Evolutionary conservation across 2,797 vertebrate species (phyloP).

Genomic region (Poecilia gillii): DNA sequence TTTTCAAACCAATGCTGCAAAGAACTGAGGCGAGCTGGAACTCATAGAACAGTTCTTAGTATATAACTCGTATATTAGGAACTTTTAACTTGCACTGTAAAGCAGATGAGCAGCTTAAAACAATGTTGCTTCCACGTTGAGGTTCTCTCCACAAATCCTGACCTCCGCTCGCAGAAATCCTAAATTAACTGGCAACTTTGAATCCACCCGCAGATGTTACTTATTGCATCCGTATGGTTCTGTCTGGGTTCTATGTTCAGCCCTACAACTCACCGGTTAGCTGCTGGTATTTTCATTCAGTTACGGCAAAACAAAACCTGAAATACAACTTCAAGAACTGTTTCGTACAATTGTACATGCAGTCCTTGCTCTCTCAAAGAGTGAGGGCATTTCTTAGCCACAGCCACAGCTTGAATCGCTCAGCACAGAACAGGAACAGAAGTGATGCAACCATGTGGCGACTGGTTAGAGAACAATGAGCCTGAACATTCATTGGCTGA

Average conservation of each 20-base stretch:
- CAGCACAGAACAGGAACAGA: neutral
- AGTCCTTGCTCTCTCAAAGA: neutral
- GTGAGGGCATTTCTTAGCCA: neutral
- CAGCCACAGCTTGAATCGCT: neutral
- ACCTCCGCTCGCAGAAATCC: neutral
- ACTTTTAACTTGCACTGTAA: neutral
- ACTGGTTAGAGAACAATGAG: neutral
- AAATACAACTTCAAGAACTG: neutral
- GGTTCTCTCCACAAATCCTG: neutral
- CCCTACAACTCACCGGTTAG: neutral
- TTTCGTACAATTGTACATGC: neutral
- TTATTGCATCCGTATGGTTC: neutral
- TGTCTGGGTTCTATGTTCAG: neutral
- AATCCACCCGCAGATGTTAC: neutral
- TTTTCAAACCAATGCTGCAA: neutral
- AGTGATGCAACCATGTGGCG: neutral
- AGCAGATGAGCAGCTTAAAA: neutral
- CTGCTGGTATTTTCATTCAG: neutral
- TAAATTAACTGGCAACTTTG: neutral
- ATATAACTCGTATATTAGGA: neutral
- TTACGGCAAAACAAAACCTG: neutral
- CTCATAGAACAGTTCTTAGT: neutral
- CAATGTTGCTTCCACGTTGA: neutral
- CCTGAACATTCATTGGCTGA: neutral
- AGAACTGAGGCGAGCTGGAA: neutral